Percentiles rank a stretch among this genome's conserved stretches.
phyloP scores from a whole-genome alignment of 2,888 invertebrate species.

The Adelognathus sp. region DNA sequence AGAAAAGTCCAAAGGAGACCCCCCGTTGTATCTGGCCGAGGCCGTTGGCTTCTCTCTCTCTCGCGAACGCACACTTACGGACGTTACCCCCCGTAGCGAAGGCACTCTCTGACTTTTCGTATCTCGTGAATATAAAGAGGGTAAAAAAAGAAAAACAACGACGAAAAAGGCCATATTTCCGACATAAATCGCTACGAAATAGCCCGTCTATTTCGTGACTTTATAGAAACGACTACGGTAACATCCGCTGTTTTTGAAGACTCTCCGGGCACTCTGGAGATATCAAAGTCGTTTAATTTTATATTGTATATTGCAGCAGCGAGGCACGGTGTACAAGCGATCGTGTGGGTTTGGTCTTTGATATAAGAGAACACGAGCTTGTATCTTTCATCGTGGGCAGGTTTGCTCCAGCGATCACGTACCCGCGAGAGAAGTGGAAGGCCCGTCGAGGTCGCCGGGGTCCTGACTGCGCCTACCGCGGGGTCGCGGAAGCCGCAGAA shows the following conservation, averaged over 20 bases:
- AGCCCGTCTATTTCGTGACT: constrained; percentile 1
- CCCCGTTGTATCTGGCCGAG: constrained; percentile 41
- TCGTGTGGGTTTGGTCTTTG: constrained; percentile 1
- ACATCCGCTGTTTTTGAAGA: neutral
- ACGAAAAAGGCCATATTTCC: neutral
- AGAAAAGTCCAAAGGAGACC: constrained; percentile 39
- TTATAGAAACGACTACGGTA: neutral
- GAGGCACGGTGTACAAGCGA: neutral
- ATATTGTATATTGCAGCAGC: neutral
- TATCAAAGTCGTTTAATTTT: constrained; percentile 1
- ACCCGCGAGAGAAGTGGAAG: no score
- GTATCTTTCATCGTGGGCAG: neutral
- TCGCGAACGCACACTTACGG: neutral
- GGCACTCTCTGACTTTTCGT: constrained; percentile 18
- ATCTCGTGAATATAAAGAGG: neutral
- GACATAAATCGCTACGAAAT: constrained; percentile 23
- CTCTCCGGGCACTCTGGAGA: neutral
- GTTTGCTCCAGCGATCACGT: neutral
- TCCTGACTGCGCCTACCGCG: neutral
- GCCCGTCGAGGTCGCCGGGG: constrained; percentile 7
- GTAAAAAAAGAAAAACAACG: neutral
- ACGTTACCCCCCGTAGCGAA: constrained; percentile 36
- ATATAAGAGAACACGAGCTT: neutral
- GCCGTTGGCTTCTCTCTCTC: constrained; percentile 37
- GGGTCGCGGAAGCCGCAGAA: constrained; percentile 22